Percentiles rank a stretch among this genome's conserved stretches.
Conservation (phyloP, 1,140 invertebrate species). For the Macrobrachium rosenbergii region DNA sequence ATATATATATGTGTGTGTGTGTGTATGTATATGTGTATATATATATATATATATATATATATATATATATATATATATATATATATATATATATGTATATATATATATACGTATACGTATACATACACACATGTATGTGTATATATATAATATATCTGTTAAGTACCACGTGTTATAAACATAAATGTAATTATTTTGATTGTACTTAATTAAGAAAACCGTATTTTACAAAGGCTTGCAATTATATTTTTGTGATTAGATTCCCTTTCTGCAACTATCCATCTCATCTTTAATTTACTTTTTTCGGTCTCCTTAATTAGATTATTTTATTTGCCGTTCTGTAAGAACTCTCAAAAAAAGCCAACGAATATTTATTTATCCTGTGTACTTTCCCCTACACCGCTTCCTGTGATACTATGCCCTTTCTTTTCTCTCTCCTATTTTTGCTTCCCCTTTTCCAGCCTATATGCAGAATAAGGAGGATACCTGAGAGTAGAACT, state of each 20-base stretch:
- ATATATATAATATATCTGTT: no score
- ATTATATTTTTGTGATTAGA: no score
- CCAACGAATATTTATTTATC: no score
- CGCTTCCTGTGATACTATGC: no score
- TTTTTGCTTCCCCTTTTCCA: not conserved
- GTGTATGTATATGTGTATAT: conserved; percentile 23
- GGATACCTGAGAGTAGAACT: no score
- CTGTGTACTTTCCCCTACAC: not conserved
- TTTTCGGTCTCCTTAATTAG: no score
- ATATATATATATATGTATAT: conserved; percentile 6
- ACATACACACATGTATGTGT: not conserved
- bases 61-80: conserved; percentile 21
- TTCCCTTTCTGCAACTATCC: no score
- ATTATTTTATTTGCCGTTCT: no score
- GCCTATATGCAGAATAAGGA: not conserved
- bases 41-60: conserved; percentile 34
- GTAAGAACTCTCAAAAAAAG: no score
- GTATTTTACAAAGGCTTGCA: no score
- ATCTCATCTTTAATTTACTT: no score
- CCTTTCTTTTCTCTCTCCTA: not conserved
- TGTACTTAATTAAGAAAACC: no score
- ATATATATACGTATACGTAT: not conserved
- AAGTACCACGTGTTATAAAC: not conserved
- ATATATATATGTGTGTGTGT: conserved; percentile 12
- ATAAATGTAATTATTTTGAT: not conserved